Evolutionary conservation across 2,888 invertebrate genomes (phyloP), one percentile per base, ranked within the genome.

Genomic region (Agonopterix arenella): DNA sequence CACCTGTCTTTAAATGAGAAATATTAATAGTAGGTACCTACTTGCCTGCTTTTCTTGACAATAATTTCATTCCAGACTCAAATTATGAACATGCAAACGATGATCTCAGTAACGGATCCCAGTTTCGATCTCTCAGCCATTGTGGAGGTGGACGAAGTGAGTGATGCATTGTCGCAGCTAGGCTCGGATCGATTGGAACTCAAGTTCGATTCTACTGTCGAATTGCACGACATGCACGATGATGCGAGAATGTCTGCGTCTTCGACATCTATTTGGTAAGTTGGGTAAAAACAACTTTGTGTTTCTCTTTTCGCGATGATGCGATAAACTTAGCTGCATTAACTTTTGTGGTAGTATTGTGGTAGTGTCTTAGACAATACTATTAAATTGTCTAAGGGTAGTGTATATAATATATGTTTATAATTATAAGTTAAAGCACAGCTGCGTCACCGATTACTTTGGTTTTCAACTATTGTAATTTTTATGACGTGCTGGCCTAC

Each of bases 81-180:
- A 76, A 67, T 89, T 48, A 70, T 86, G 65, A 89, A 80, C 54
- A 83, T 90, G 81, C 89, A 89, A 57, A 82, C 83, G 0, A 71
- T 90, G 68, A 73, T 90, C 48, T 77, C 89, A 0, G 72, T 80
- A 11, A 80, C 80, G 51, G 90, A 90, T 47, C 89, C 89, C 0
- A 85, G 84, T 55, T 89, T 89, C 51, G 89, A 90, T 58, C 64
- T 90, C 2, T 84, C 89, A 0, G 89, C 89, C 2, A 89, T 90
- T 44, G 81, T 88, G 0, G 90, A 90, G 55, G 81, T 86, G 1
- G 86, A 89, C 8, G 90, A 90, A 61, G 63, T 65, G 1, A 83
- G 79, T 50, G 88, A 88, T 41, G 70, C 54, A 0, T 28, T 28
- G 28, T 83, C 82, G 4, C 82, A 80, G 13, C 77, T 71, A 9